Conservation (phyloP, 2,888 invertebrate genomes). For the Dynastes tityus region DNA sequence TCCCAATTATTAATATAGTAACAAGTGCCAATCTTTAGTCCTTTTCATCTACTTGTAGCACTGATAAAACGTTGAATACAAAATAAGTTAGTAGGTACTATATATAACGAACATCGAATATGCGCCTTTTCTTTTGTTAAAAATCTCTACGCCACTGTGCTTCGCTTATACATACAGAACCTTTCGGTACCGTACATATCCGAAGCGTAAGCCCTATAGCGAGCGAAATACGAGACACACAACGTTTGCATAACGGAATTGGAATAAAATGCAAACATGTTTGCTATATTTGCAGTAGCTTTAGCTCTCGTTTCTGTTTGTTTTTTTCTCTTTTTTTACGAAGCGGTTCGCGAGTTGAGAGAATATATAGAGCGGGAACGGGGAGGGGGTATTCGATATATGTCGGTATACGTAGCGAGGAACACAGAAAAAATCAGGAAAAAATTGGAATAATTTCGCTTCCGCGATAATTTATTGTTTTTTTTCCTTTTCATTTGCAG, state of each 20-base stretch:
- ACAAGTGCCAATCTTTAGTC: too few species aligned
- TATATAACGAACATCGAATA: too few species aligned
- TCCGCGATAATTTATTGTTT: conserved; percentile 50
- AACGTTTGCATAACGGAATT: conserved; percentile 58
- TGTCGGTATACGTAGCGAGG: neutral
- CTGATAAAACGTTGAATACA: too few species aligned
- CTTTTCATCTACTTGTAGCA: too few species aligned
- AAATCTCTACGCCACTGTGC: too few species aligned
- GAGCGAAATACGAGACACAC: neutral
- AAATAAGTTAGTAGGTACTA: too few species aligned
- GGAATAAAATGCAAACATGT: conserved; percentile 60
- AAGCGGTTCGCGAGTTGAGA: neutral
- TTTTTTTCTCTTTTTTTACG: neutral
- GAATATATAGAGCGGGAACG: neutral
- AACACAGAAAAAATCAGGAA: conserved; percentile 22
- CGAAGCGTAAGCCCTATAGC: neutral
- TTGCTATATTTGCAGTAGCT: conserved; percentile 56
- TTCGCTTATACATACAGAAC: too few species aligned
- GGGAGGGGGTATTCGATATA: neutral
- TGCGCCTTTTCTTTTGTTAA: too few species aligned
- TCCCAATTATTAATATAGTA: too few species aligned
- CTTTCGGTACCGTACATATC: too few species aligned
- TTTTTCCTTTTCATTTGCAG: neutral
- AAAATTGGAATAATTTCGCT: conserved; percentile 44
- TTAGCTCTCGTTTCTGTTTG: conserved; percentile 52